These are phyloP conservation scores for Galaxea fascicularis DNA, from an alignment of 92 coral and sea anemone genomes.

Conservation along the genomic window DNA sequence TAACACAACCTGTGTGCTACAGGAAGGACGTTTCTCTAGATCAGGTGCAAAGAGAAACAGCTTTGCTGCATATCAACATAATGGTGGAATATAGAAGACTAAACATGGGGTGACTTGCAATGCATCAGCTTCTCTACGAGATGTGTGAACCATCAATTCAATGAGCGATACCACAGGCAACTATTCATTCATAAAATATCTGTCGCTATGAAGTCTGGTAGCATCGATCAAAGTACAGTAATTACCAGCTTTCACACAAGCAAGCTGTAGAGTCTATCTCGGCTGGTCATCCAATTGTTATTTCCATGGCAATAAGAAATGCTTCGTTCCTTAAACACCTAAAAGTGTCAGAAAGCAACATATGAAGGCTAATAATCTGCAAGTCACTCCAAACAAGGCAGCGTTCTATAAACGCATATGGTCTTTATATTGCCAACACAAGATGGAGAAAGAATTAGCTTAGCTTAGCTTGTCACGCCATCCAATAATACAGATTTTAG, in stretches of 20 bases:
- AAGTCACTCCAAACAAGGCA: background rate
- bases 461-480: background rate
- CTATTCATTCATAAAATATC: too few species aligned
- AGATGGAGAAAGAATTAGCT: background rate
- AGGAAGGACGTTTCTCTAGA: too few species aligned
- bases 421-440: background rate
- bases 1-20: too few species aligned
- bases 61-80: too few species aligned
- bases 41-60: too few species aligned
- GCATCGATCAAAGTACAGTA: background rate
- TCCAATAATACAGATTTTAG: background rate
- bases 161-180: too few species aligned
- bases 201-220: too few species aligned
- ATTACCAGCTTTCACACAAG: too few species aligned
- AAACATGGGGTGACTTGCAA: too few species aligned
- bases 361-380: background rate
- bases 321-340: background rate
- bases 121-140: too few species aligned
- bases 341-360: background rate
- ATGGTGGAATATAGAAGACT: too few species aligned
- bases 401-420: background rate
- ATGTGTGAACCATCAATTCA: too few species aligned
- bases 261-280: background rate
- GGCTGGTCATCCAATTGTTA: background rate
- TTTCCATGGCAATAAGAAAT: background rate